Evolutionary conservation across 2,113 vertebrate species (phyloP), one percentile per base, ranked within the genome.

Genomic region (Terrapene triunguis): DNA sequence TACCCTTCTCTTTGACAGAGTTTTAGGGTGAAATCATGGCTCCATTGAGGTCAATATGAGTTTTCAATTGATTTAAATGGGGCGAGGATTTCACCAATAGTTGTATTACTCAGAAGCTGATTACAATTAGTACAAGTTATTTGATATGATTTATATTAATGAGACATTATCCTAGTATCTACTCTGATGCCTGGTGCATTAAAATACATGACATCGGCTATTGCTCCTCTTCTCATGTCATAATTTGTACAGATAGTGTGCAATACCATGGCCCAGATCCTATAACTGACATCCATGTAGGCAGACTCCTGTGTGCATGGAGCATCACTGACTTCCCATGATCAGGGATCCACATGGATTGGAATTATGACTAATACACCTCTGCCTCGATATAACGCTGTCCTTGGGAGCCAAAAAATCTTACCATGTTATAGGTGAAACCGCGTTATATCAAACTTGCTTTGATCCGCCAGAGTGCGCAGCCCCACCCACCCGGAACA

Each of bases 231-330:
- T 32, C 69, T 17, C 29, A 4, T 11, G 10, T 16, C 0, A 1
- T 3, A 10, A 69, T 27, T 69, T 76, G 16, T 3, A 21, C 1
- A 44, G n/a, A 44, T 32, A 86, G 6, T 2, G 6, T 0, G 1
- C 7, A 50, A 53, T 10, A 3, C 1, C 4, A 1, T 0, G 2
- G 19, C 10, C 51, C 8, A 16, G 16, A 13, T 10, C 72, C 51
- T 22, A 53, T 51, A 35, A 4, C 9, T 2, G 35, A 14, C 80
- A 2, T 16, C 22, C 62, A 13, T 53, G 0, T n/a, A 22, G 24
- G 72, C 19, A 54, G 7, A 62, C 13, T 27, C 29, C 48, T 38
- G 51, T 27, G 62, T 62, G 29, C 11, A 48, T 0, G 0, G 1
- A 79, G n/a, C 24, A n/a, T 0, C 35, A 5, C 10, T 44, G 42